Evolutionary conservation across 2,888 invertebrate species (phyloP), one percentile per base, ranked within the genome.

Genomic region (Tenthredo mesomela): DNA sequence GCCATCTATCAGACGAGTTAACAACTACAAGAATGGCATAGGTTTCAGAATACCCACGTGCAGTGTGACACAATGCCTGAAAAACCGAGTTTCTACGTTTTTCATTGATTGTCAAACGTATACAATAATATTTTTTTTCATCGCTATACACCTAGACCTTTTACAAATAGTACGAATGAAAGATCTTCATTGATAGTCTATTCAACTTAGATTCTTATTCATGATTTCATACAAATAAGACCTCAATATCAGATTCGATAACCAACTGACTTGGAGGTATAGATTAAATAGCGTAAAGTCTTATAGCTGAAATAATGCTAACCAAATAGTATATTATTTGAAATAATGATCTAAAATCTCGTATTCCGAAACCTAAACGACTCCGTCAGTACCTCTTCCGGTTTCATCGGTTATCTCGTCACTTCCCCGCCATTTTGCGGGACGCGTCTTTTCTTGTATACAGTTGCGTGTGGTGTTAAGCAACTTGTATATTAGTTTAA

Each of bases 381-480:
- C 67, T 70, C 70, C 43, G 82, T 65, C 70, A 47, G 82, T 47
- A 65, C 37, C 82, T 67, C n/a, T 82, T 82, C 67, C 82, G 80
- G 80, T 80, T 37, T 80, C 37, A n/a, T 80, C 82, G 67, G 65
- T 82, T 65, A 12, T 47, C 47, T 54, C 77, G 29, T 15, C 61
- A 61, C 9, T 80, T 80, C 80, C 80, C 82, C 67, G 82, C 82
- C 82, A 82, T 82, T 82, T 82, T 82, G 82, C 82, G 67, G 67
- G 82, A 82, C 82, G 82, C 82, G 65, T 82, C 82, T 43, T 82
- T 43, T 67, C 82, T 67, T 82, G 82, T 82, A 47, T 61, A 80
- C 37, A 61, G 61, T 43, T 50, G 82, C 47, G 33, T 67, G 67
- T 67, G 67, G 21, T n/a, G 6, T 25, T 2, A 21, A 33, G 12